phyloP scores from a whole-genome alignment of 2,888 invertebrate genomes.

The Hirudinaria manillensis region DNA sequence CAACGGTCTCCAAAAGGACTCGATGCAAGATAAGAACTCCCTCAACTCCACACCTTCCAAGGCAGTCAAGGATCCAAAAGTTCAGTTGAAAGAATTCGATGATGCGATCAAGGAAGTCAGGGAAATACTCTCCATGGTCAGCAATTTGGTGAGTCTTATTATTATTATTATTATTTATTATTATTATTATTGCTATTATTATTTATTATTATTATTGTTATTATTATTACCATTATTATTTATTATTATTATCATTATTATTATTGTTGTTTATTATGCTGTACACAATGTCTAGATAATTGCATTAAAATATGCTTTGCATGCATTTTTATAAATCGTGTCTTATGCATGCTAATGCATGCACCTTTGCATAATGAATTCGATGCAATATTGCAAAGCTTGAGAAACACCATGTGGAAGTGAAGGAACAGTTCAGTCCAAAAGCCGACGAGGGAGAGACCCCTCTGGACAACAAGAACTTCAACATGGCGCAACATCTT shows the following conservation, averaged over 20 bases:
- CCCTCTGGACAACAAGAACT: constrained; percentile 24
- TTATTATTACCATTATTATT: too few relatives aligned
- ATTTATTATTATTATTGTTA: too few relatives aligned
- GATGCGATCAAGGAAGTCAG: constrained; percentile 43
- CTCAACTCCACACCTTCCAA: not conserved
- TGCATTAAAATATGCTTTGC: too few relatives aligned
- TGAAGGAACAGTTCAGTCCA: constrained; percentile 7
- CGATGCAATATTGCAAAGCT: not conserved
- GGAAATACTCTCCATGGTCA: constrained; percentile 35
- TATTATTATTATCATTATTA: too few relatives aligned
- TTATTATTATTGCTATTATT: too few relatives aligned
- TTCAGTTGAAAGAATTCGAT: constrained; percentile 33
- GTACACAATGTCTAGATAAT: too few relatives aligned
- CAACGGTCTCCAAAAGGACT: not conserved
- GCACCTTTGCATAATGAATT: too few relatives aligned
- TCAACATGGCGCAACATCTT: constrained; percentile 13
- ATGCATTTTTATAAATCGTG: too few relatives aligned
- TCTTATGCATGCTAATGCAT: too few relatives aligned
- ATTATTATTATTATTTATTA: too few relatives aligned
- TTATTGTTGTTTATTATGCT: too few relatives aligned
- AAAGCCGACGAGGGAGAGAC: not conserved
- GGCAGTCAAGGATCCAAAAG: not conserved
- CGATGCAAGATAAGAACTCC: not conserved
- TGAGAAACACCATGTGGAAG: constrained; percentile 15
- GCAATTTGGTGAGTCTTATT: constrained; percentile 28